Base-by-base conservation (phyloP, 2,113 vertebrate genomes). In the Oryzias curvinotus region DNA sequence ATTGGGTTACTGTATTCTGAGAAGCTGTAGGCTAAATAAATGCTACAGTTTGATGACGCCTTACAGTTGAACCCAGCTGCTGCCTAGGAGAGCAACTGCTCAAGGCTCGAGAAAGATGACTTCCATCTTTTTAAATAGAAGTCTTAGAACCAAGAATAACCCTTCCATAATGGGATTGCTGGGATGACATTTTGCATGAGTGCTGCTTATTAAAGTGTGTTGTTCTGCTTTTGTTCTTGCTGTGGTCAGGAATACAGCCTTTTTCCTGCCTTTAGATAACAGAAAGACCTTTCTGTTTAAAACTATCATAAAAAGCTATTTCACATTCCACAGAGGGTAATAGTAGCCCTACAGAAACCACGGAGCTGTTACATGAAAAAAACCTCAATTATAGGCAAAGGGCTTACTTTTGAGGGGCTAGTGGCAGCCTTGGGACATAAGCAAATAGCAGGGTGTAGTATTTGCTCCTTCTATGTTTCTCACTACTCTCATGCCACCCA, bases 371-470 rank as follows among this genome's bases (percentile, higher is more conserved):
- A 77, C 82, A 86, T 48, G 72, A 75, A 85, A 83, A 48, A 63
- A 55, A 30, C 78, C 78, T 86, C 76, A 91, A 92, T 90, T 91
- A 91, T 62, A 90, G 89, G 85, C 87, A 86, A 80, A 81, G 70
- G 74, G 72, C 71, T 79, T 70, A 49, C 81, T 83, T 84, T 80
- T 19, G 30, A 71, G 81, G 85, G 78, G 71, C 75, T 68, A 77
- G 78, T 83, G 72, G 77, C 47, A 57, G 60, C 63, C 61, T 69
- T 41, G 57, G 65, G 69, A 72, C 43, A 15, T 47, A 59, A 57
- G 75, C 16, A 70, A 83, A 85, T 83, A 69, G 80, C 81, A 87
- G 89, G 89, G 90, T 90, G 86, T 86, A 88, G 89, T 68, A 64
- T 86, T 83, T 73, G 73, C 67, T 84, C 78, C 82, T 70, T 81